phyloP scores from a whole-genome alignment of 2,888 invertebrate genomes.

The Tetranychus truncatus region DNA sequence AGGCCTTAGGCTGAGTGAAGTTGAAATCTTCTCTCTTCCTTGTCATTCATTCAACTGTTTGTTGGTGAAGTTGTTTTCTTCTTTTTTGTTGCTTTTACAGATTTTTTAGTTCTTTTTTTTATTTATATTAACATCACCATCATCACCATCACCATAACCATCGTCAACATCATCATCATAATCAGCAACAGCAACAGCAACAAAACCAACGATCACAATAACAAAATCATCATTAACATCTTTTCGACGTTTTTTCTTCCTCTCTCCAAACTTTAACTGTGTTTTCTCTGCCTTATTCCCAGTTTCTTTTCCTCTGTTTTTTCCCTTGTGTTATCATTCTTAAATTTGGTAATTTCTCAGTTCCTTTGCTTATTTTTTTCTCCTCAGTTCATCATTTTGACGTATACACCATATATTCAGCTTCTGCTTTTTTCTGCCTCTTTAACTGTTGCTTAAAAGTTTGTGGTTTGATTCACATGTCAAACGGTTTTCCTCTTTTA shows the following conservation, averaged over 20 bases:
- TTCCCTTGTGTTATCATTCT: background rate
- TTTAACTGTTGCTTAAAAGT: background rate
- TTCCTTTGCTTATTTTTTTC: background rate
- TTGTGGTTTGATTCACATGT: background rate
- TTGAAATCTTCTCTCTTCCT: background rate
- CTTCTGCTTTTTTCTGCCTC: background rate
- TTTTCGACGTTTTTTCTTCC: background rate
- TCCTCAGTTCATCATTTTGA: constrained; percentile 1
- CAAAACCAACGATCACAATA: background rate
- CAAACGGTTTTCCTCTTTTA: background rate
- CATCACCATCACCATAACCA: background rate
- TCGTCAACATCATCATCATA: background rate
- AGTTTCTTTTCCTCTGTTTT: background rate
- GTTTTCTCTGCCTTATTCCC: background rate
- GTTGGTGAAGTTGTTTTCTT: background rate
- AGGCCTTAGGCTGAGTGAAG: background rate
- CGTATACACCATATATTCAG: background rate
- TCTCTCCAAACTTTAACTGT: background rate
- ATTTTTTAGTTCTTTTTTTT: background rate
- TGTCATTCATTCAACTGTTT: background rate
- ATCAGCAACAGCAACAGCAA: background rate
- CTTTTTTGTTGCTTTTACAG: background rate
- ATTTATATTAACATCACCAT: background rate
- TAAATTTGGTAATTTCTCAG: background rate
- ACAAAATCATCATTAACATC: constrained; percentile 4